Conservation (phyloP, 2,888 invertebrate species). For the Chloroclystis v-ata region DNA sequence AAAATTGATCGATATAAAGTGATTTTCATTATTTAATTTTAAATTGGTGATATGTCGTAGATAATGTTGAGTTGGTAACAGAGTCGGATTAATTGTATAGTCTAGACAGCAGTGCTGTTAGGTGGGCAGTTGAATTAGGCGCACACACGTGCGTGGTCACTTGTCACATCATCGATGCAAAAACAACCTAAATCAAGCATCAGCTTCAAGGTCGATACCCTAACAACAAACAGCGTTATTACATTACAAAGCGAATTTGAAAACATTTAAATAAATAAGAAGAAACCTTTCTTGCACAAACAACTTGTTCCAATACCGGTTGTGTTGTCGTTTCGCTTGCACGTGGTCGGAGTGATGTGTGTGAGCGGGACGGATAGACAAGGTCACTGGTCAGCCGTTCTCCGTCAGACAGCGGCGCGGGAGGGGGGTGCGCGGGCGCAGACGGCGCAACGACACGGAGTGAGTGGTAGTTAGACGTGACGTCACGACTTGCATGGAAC, state of each 20-base stretch:
- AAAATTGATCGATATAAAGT: no score
- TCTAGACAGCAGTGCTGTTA: no score
- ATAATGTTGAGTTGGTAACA: no score
- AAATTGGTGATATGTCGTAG: no score
- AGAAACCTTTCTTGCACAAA: constrained; percentile 70
- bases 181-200: constrained; percentile 41
- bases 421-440: constrained; percentile 64
- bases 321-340: constrained; percentile 44
- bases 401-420: constrained; percentile 67
- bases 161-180: no score
- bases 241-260: constrained; percentile 66
- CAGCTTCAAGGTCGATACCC: constrained; percentile 67
- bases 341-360: constrained; percentile 36
- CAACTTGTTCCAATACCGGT: constrained; percentile 62
- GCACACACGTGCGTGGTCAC: no score
- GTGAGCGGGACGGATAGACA: constrained; percentile 60
- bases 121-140: background rate
- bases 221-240: constrained; percentile 51
- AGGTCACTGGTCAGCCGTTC: constrained; percentile 75
- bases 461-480: constrained; percentile 53
- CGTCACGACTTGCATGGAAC: constrained; percentile 62
- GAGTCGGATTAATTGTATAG: no score
- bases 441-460: constrained; percentile 66
- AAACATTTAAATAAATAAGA: constrained; percentile 70
- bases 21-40: no score